Base-by-base conservation (phyloP, 1,140 invertebrate genomes). In the Diploscapter pachys region DNA sequence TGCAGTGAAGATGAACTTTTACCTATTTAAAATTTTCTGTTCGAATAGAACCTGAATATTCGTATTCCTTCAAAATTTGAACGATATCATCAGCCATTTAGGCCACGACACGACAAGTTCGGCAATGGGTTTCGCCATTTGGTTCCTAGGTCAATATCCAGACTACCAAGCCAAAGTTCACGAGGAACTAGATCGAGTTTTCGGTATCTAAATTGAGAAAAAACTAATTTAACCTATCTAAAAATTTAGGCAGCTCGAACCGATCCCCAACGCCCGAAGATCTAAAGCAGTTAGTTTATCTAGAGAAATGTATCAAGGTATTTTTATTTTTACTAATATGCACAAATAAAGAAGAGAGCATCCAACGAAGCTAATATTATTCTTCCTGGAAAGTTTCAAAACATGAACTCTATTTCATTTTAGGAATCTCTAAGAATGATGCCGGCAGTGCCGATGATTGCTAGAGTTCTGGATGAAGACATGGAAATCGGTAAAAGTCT, bases 51-150 rank as follows among this genome's bases (percentile, higher is more conserved):
- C 31, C 31, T 31, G 31, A 31, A 31, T 31, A 31, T 31, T 31
- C 31, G 31, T 31, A 31, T 31, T 31, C 31, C 31, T 31, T 31
- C 0, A 31, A 31, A 31, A 31, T 31, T 31, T 31, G 31, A 31
- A 31, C 31, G 31, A 31, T 31, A 31, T 31, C 31, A 31, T 31
- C 31, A 31, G 31, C 31, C 31, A 31, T 71, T 52, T 53, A 61
- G 74, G 75, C 50, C 93, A 96, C 85, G 94, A 96, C 83, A 96
- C 94, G 0, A 95, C 93, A 1, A 92, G 92, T 2, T 91, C 92
- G 62, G 92, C 90, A 50, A 91, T 92, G 48, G 92, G 91, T 80
- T 88, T 86, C 83, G 81, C 87, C 51, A 79, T 86, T 13, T 88
- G 86, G 88, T 84, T 88, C 8, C 86, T 89, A 11, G 85, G 86